Evolutionary conservation across 2,888 invertebrate genomes (phyloP).

Genomic region (Cactoblastis cactorum): DNA sequence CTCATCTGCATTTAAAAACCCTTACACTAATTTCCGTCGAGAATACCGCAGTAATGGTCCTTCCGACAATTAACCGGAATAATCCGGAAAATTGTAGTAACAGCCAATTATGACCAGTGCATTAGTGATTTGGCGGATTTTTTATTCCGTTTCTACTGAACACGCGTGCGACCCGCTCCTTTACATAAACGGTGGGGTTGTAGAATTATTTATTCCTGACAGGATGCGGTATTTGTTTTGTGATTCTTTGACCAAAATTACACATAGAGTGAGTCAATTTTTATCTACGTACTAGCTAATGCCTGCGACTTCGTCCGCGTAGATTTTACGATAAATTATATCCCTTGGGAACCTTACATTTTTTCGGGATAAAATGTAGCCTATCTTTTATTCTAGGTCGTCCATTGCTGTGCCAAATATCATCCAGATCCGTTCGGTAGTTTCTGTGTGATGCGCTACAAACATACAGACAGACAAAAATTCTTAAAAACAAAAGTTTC

Average conservation of each 20-base stretch:
- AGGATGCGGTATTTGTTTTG: not conserved
- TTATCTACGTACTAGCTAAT: too few relatives aligned
- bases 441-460: too few relatives aligned
- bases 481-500: too few relatives aligned
- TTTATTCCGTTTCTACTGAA: conserved; percentile 17
- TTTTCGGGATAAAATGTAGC: too few relatives aligned
- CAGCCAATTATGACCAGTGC: conserved; percentile 17
- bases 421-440: too few relatives aligned
- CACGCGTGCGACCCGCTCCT: conserved; percentile 11
- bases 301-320: too few relatives aligned
- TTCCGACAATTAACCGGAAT: conserved; percentile 12
- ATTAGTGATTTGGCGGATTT: conserved; percentile 21
- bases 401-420: too few relatives aligned
- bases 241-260: not conserved
- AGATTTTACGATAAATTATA: too few relatives aligned
- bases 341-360: too few relatives aligned
- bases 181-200: conserved; percentile 12
- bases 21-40: conserved; percentile 6
- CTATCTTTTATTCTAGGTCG: too few relatives aligned
- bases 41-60: conserved; percentile 13
- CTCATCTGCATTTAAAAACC: not conserved
- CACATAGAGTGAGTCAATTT: too few relatives aligned
- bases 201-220: not conserved
- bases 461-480: too few relatives aligned
- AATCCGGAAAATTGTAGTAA: conserved; percentile 17